phyloP scores from a whole-genome alignment of 2,797 vertebrate species.

The Acropternis orthonyx region DNA sequence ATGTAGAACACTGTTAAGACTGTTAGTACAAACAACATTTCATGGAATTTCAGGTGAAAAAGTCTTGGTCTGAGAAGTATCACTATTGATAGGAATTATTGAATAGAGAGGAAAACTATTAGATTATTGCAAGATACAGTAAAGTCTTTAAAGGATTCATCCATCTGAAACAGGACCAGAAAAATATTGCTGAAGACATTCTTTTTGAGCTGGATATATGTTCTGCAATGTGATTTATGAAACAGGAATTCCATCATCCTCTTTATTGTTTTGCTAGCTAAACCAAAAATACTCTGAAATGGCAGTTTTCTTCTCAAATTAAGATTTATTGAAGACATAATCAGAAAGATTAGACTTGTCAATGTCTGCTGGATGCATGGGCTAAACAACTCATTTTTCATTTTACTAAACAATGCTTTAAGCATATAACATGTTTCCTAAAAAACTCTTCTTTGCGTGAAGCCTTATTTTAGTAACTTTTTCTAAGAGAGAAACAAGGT shows the following conservation, averaged over 20 bases:
- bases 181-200: constrained; percentile 34
- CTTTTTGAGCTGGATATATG: not conserved
- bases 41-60: not conserved
- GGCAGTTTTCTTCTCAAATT: constrained; percentile 40
- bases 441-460: not conserved
- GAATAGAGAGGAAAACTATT: not conserved
- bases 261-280: constrained; percentile 3
- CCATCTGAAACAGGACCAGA: not conserved
- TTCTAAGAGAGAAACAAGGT: not conserved
- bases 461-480: not conserved
- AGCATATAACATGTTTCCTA: not conserved
- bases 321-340: constrained; percentile 61
- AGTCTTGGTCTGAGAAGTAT: not conserved
- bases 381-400: constrained; percentile 12
- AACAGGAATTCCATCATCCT: constrained; percentile 22
- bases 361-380: constrained; percentile 6
- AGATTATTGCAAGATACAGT: not conserved
- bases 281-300: not conserved
- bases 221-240: constrained; percentile 34
- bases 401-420: constrained; percentile 10
- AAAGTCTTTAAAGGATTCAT: not conserved
- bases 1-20: not conserved
- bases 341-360: constrained; percentile 50
- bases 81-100: not conserved
- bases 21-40: not conserved